Percentiles rank a stretch among this genome's conserved stretches.
Conservation (phyloP, 2,113 vertebrate species). For the Epinephelus moara region DNA sequence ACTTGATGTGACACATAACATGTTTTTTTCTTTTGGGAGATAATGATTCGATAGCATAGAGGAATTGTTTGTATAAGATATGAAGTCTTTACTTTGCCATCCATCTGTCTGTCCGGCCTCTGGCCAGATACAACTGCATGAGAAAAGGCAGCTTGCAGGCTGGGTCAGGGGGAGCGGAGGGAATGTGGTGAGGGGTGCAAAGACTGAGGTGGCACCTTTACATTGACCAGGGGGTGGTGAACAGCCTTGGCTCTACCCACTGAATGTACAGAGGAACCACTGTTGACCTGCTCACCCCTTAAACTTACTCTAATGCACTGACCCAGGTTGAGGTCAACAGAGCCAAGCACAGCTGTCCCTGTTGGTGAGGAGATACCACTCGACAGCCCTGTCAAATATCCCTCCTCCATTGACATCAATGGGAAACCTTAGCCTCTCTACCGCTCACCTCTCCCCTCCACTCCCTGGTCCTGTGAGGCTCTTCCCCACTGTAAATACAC, state of each 20-base stretch:
- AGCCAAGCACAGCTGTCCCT: constrained; percentile 65
- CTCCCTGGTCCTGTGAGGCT: constrained; percentile 53
- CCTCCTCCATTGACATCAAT: constrained; percentile 42
- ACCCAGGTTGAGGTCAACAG: constrained; percentile 74
- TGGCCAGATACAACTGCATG: constrained; percentile 70
- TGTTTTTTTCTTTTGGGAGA: constrained; percentile 60
- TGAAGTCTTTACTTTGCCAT: constrained; percentile 72
- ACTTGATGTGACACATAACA: constrained; percentile 68
- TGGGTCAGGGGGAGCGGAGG: constrained; percentile 52
- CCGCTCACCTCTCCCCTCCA: constrained; percentile 47
- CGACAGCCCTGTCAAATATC: constrained; percentile 36
- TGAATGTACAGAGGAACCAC: constrained; percentile 83
- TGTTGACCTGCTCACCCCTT: constrained; percentile 65
- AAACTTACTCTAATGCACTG: constrained; percentile 73
- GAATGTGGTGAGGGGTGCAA: constrained; percentile 40
- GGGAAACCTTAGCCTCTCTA: constrained; percentile 56
- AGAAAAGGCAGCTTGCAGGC: constrained; percentile 70
- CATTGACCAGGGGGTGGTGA: constrained; percentile 40
- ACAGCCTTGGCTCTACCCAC: constrained; percentile 66
- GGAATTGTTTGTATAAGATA: constrained; percentile 68
- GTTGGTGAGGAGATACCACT: constrained; percentile 65
- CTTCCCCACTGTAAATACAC: constrained; percentile 83
- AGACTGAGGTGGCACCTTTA: constrained; percentile 52
- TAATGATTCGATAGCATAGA: constrained; percentile 70
- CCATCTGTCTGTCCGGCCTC: constrained; percentile 59